These are phyloP conservation scores for Rhincodon typus DNA, from an alignment of 2,797 vertebrate genomes.

Conservation along the genomic window DNA sequence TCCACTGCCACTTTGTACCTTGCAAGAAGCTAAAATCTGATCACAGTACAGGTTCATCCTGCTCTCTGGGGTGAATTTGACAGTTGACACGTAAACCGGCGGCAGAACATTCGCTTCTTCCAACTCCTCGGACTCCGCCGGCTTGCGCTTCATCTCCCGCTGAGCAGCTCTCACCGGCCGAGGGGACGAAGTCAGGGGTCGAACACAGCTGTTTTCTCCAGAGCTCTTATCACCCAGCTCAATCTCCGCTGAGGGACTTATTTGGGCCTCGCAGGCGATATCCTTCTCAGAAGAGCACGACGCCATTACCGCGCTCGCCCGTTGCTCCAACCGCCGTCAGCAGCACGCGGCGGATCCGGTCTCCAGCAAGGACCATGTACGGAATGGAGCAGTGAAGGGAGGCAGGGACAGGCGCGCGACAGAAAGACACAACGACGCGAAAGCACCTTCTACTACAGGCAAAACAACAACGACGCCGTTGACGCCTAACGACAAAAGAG, in stretches of 20 bases:
- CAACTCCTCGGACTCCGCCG: constrained; percentile 21
- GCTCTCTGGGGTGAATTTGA: constrained; percentile 47
- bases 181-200: constrained; percentile 43
- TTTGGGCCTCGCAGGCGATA: neutral
- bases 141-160: constrained; percentile 39
- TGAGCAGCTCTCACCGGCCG: constrained; percentile 40
- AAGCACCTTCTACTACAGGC: neutral
- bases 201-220: constrained; percentile 29
- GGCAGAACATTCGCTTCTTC: constrained; percentile 50
- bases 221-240: constrained; percentile 25
- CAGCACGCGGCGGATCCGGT: neutral
- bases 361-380: neutral
- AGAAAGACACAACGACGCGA: too few species aligned
- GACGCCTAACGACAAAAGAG: neutral
- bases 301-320: constrained; percentile 41
- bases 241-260: neutral
- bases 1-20: constrained; percentile 44
- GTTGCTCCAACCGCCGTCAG: constrained; percentile 41
- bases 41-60: constrained; percentile 56
- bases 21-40: constrained; percentile 48
- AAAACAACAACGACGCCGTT: neutral
- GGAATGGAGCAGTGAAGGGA: neutral
- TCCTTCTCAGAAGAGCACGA: constrained; percentile 19
- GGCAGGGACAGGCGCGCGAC: too few species aligned
- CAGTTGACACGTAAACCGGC: constrained; percentile 42